These are phyloP conservation scores for Hippoglossus stenolepis DNA, from an alignment of 2,113 vertebrate genomes.

Conservation along the genomic window DNA sequence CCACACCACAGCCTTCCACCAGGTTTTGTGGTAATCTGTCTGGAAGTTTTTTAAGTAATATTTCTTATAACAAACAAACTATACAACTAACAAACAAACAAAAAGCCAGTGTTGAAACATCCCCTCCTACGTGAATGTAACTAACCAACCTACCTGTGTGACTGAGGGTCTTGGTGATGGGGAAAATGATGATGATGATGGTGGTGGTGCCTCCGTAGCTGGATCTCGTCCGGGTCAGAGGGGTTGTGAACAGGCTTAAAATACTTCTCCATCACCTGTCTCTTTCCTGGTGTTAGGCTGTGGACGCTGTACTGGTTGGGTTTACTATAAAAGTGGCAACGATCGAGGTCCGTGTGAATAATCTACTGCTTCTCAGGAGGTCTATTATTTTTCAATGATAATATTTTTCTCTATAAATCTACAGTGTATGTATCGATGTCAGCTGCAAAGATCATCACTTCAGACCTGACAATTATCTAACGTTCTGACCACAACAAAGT, in stretches of 20 bases:
- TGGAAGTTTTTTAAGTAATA: too few relatives aligned
- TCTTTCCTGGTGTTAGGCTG: constrained; percentile 53
- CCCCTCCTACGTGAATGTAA: not conserved
- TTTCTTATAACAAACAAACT: too few relatives aligned
- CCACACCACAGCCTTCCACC: too few relatives aligned
- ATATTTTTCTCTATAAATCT: not conserved
- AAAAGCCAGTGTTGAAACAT: too few relatives aligned
- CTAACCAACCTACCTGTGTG: constrained; percentile 60
- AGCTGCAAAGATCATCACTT: constrained; percentile 1
- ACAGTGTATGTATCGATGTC: not conserved
- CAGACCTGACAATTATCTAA: not conserved
- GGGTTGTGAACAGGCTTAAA: constrained; percentile 79
- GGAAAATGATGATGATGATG: constrained; percentile 15
- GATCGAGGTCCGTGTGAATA: constrained; percentile 10
- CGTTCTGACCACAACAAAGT: constrained; percentile 3
- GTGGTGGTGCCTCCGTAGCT: constrained; percentile 54
- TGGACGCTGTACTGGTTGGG: not conserved
- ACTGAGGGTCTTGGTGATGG: constrained; percentile 57
- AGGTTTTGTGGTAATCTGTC: too few relatives aligned
- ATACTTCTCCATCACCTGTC: constrained; percentile 79
- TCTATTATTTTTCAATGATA: not conserved
- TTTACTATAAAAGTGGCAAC: not conserved
- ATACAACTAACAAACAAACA: too few relatives aligned
- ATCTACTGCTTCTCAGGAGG: not conserved
- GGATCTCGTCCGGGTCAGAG: constrained; percentile 59